These are phyloP conservation scores for Trachelus iudaicus DNA, from an alignment of 2,888 invertebrate species.

Conservation along the genomic window DNA sequence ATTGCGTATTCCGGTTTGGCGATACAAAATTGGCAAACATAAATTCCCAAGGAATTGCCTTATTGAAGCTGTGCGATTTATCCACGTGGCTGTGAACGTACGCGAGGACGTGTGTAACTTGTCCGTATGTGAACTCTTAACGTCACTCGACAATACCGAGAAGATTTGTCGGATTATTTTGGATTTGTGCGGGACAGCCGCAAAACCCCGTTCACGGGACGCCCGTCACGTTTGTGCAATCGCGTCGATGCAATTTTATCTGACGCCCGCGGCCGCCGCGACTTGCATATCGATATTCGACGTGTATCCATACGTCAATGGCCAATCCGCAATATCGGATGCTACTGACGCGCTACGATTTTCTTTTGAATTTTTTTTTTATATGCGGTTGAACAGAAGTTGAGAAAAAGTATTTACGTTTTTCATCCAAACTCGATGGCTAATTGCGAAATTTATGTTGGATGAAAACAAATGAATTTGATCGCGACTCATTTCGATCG, in stretches of 20 bases:
- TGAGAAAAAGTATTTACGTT: background rate
- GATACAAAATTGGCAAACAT: background rate
- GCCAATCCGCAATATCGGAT: background rate
- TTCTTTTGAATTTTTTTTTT: too few species aligned
- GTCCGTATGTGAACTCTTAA: background rate
- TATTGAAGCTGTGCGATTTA: background rate
- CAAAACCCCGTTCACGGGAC: background rate
- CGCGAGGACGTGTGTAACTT: background rate
- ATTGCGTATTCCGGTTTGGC: background rate
- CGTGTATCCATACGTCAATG: background rate
- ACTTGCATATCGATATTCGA: background rate
- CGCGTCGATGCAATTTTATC: background rate
- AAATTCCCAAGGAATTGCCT: background rate
- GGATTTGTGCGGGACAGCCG: background rate
- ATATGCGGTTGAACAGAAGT: background rate
- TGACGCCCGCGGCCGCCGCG: background rate
- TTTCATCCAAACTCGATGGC: background rate
- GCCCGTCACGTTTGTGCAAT: background rate
- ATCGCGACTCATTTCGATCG: too few species aligned
- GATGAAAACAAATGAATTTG: background rate
- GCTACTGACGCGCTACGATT: background rate
- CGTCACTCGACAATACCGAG: background rate
- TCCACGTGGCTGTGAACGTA: background rate
- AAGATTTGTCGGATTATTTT: background rate
- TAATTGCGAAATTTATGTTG: background rate